Evolutionary conservation across 2,797 vertebrate genomes (phyloP), one percentile per base, ranked within the genome.

Genomic region (Arctocebus calabarensis): DNA sequence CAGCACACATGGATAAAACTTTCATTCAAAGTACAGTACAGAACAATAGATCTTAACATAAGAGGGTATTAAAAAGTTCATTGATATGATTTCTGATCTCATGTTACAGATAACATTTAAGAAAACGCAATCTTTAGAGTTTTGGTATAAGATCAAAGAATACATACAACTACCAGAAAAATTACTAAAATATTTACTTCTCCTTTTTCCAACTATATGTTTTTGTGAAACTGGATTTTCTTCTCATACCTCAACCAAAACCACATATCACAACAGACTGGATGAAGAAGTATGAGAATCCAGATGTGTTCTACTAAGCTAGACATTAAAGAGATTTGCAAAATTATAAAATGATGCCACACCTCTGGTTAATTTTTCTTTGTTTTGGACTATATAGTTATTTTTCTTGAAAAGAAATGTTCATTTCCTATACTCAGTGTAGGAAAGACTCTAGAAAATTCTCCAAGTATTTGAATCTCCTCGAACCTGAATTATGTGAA

Each of bases 381-480:
- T 89, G 61, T 91, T 96, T 84, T 29, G 11, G 64, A 95, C 92
- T 25, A 83, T 10, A 73, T 11, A 75, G 29, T n/a, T 90, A 93
- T 66, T 94, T 94, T 88, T 94, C 84, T 88, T 64, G 16, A 29
- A 95, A 91, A 93, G 7, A 92, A 71, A 73, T 17, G 27, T 75
- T 81, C 74, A 74, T 84, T 92, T 95, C 45, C 27, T 64, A 84
- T 74, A 78, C 37, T 94, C 74, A 90, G 70, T 20, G 4, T 66
- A 84, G 29, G 10, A 94, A 32, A 94, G 32, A 29, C 3, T 32
- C 78, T 82, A 88, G 62, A 78, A 96, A 91, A 94, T 20, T 82
- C 61, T 93, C 61, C 71, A 91, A 93, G 59, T 79, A 94, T 84
- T 71, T 92, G 61, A 95, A 90, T 85, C 78, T 94, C 82, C 64